These are phyloP conservation scores for Polyommatus iphigenia DNA, from an alignment of 2,888 invertebrate genomes.

Conservation along the genomic window DNA sequence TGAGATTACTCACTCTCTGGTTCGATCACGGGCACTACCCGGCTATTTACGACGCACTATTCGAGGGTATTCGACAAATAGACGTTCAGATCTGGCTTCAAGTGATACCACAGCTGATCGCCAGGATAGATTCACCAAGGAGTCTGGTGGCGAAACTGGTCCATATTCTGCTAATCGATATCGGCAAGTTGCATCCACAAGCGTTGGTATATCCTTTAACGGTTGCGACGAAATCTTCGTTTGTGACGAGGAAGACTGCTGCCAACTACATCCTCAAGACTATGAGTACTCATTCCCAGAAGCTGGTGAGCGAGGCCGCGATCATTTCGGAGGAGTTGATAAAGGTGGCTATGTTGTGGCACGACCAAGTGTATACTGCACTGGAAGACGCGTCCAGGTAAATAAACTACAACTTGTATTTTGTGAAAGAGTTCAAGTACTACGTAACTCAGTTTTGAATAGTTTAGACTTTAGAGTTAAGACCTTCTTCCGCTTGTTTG, in stretches of 20 bases:
- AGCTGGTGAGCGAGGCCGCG: conserved; percentile 95
- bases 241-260: conserved; percentile 89
- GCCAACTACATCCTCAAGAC: conserved; percentile 96
- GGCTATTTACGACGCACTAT: conserved; percentile 95
- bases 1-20: conserved; percentile 96
- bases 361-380: conserved; percentile 91
- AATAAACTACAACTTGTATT: not conserved
- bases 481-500: no score
- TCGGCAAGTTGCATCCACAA: conserved; percentile 98
- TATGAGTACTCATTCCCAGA: conserved; percentile 96
- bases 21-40: conserved; percentile 98
- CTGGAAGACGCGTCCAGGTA: conserved; percentile 93
- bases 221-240: conserved; percentile 97
- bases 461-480: no score
- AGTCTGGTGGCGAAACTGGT: conserved; percentile 94
- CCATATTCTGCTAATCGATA: conserved; percentile 95
- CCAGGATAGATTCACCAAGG: conserved; percentile 96
- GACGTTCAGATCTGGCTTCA: conserved; percentile 99
- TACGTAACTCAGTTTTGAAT: no score
- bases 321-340: conserved; percentile 98
- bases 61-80: conserved; percentile 94
- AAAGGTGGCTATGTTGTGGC: conserved; percentile 99
- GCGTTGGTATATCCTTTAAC: conserved; percentile 98
- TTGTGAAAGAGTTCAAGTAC: no score
- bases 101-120: conserved; percentile 99